Base-by-base conservation (phyloP, 2,888 invertebrate species). In the Platypus cylindrus region DNA sequence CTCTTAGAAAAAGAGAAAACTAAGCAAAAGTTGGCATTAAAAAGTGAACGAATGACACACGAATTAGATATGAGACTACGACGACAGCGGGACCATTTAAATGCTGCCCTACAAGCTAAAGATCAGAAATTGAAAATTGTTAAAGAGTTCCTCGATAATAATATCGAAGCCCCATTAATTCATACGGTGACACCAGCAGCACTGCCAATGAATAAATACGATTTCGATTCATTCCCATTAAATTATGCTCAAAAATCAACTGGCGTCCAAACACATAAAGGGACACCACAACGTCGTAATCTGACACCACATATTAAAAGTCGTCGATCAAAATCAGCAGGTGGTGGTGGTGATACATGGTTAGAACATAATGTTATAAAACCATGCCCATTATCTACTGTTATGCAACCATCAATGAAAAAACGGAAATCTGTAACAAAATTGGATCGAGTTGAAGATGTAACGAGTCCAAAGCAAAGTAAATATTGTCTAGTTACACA, bases 401-500 rank as follows among this genome's bases (percentile, higher is more conserved):
- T 94, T 2, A 64, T 89, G 57, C 91, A 93, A 55, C 93, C 95
- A 0, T 69, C 73, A 31, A 76, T 91, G 52, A 72, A 76, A 38
- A 76, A 81, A 53, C 75, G 84, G 46, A 85, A 85, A 56, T 85
- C 91, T 0, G 73, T 94, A 0, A 78, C 79, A 5, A 82, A 85
- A 56, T 64, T 94, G 9, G 81, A 79, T 0, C 79, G 78, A 43
- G 76, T 82, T 0, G 84, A 81, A 67, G 73, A 78, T 47, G 72
- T 90, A 5, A 73, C 75, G 0, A 73, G 76, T 50, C 62, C 66
- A 0, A 78, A 75, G 54, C 75, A 71, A 47, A 57, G 68, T 13
- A 91, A 91, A 53, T 98, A 98, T 59, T 85, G 93, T 45, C 68
- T 98, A 1, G 79, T 91, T 12, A 82, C 91, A 0, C 95, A 97